Evolutionary conservation across 1,140 invertebrate genomes (phyloP).

Genomic region (Portunus trituberculatus): DNA sequence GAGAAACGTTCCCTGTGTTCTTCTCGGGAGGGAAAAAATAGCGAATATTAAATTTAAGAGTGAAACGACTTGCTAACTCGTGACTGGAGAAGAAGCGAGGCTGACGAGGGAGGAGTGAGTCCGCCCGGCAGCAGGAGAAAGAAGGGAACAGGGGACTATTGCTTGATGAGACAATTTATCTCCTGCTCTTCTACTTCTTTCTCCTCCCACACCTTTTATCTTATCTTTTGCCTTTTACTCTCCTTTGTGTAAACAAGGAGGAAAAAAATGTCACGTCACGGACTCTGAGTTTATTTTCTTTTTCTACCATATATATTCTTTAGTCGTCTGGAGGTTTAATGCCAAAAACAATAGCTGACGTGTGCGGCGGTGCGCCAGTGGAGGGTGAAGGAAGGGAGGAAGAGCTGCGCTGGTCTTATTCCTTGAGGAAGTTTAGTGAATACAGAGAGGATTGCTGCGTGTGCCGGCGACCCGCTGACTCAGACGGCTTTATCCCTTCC

Average conservation of each 20-base stretch:
- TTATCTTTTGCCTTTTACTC: not conserved
- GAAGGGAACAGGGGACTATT: not conserved
- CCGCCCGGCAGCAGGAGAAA: not conserved
- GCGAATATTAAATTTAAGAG: conserved; percentile 3
- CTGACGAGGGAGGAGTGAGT: not conserved
- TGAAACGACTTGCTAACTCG: not conserved
- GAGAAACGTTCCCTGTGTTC: not conserved
- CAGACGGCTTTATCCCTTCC: not conserved
- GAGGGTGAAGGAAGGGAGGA: not conserved
- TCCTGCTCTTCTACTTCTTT: not conserved
- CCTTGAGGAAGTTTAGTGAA: not conserved
- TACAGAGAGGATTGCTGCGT: not conserved
- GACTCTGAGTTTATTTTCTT: not conserved
- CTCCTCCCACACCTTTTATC: not conserved
- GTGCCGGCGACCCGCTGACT: not conserved
- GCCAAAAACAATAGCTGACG: conserved; percentile 21
- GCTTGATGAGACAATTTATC: not conserved
- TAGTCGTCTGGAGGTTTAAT: not conserved
- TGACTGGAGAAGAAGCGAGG: not conserved
- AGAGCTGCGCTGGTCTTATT: not conserved
- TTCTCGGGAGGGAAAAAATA: not conserved
- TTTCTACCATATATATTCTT: not conserved
- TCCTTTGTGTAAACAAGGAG: not conserved
- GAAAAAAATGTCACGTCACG: too few relatives aligned
- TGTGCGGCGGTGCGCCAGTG: not conserved